phyloP scores from a whole-genome alignment of 2,797 vertebrate genomes.

The Gobio occitaniae region DNA sequence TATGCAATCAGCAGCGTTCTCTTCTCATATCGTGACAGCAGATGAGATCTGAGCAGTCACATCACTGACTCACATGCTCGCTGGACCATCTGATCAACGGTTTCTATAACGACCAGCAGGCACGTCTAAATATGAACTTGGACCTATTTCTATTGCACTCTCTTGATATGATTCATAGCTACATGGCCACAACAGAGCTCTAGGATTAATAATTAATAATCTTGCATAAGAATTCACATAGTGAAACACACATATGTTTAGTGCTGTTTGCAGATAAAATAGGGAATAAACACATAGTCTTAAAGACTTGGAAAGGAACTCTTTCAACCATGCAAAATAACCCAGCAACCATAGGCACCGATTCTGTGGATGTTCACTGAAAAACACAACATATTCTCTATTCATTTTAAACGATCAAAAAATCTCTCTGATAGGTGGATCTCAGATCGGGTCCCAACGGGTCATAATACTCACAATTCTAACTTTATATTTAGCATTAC shows the following conservation, averaged over 20 bases:
- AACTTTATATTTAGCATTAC: no score
- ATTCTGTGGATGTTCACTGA: neutral
- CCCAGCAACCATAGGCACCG: neutral
- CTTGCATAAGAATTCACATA: neutral
- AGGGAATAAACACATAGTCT: no score
- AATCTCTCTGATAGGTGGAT: no score
- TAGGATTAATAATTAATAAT: slow-evolving; percentile 4
- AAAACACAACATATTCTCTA: neutral
- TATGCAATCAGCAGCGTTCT: slow-evolving; percentile 65
- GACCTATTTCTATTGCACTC: slow-evolving; percentile 23
- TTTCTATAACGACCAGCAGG: slow-evolving; percentile 59
- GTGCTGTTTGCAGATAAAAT: neutral
- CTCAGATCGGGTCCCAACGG: no score
- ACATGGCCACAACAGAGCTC: neutral
- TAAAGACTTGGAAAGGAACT: no score
- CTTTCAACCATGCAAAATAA: neutral
- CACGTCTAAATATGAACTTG: slow-evolving; percentile 33
- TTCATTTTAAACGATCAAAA: neutral
- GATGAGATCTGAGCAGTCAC: slow-evolving; percentile 72
- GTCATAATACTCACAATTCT: no score
- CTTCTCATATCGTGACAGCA: slow-evolving; percentile 74
- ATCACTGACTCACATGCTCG: slow-evolving; percentile 77
- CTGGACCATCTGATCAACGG: slow-evolving; percentile 67
- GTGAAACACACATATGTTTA: neutral
- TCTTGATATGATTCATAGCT: slow-evolving; percentile 36